Base-by-base conservation (phyloP, 2,797 vertebrate species). In the Tokudaia muenninki region DNA sequence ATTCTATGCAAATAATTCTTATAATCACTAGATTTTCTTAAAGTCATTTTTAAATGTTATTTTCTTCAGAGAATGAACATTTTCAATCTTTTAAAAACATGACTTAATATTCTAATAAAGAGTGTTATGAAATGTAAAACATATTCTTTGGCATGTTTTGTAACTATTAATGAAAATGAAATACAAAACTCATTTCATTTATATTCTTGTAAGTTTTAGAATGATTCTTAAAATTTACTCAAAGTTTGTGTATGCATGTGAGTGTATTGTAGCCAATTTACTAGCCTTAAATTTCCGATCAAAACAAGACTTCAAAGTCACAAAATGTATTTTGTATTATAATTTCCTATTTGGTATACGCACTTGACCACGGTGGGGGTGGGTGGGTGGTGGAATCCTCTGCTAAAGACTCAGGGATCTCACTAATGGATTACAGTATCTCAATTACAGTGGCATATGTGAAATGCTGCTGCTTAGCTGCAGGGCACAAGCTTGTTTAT, bases 161-260 rank as follows among this genome's bases (percentile, higher is more conserved):
- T 34, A 94, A 95, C 80, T 84, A 61, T 87, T 97, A 96, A 87
- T 74, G 34, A 87, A 93, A 96, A 94, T 34, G 2, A 95, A 87
- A 87, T 77, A 14, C 63, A 95, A 94, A 44, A 90, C n/a, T n/a
- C 50, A 4, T 90, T 47, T 91, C 22, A 34, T 34, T 91, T 82
- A 91, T 86, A 90, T 47, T 90, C 41, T 87, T 96, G 19, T 9
- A 75, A 75, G n/a, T 52, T 52, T n/a, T n/a, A 47, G 29, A 34
- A 47, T 89, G 17, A 50, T 92, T 82, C 84, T 59, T 52, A 95
- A 94, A 91, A 79, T 12, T 92, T n/a, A 93, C 34, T 95, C 96
- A 94, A 70, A 91, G 78, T 86, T n/a, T 50, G 6, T 67, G 31
- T n/a, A 7, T 50, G 63, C 19, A n/a, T 19, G 4, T 37, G 3